Conservation (phyloP, 2,888 invertebrate genomes). For the Gastrophysa polygoni region DNA sequence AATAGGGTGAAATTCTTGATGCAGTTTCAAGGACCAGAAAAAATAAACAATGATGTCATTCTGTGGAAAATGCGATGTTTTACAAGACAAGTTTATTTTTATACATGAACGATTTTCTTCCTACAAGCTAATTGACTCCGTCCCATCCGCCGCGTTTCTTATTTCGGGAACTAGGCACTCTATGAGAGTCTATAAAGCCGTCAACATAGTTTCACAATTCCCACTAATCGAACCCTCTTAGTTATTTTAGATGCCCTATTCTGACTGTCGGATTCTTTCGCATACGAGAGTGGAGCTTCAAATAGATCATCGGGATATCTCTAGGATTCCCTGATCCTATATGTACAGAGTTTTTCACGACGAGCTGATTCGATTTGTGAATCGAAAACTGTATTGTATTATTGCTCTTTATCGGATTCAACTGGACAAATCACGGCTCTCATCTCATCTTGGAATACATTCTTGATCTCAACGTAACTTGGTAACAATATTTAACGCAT, state of each 20-base stretch:
- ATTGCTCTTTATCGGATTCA: too few species aligned
- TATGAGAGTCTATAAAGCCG: constrained; percentile 34
- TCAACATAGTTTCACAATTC: constrained; percentile 34
- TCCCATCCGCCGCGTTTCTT: not conserved
- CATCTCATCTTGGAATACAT: too few species aligned
- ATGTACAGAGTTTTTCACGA: too few species aligned
- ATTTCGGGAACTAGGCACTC: constrained; percentile 21
- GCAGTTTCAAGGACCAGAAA: not conserved
- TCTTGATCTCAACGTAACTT: too few species aligned
- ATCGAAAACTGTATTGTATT: too few species aligned
- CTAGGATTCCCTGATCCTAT: too few species aligned
- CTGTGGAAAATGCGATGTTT: not conserved
- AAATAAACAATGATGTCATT: not conserved
- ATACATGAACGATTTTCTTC: not conserved
- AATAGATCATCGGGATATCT: too few species aligned
- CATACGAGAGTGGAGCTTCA: not conserved
- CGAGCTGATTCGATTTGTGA: too few species aligned
- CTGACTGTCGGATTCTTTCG: constrained; percentile 8
- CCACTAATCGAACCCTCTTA: constrained; percentile 26
- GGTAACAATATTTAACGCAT: too few species aligned
- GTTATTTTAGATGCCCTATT: constrained; percentile 19
- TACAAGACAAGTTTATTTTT: not conserved
- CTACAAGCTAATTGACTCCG: not conserved
- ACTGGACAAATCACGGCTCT: too few species aligned
- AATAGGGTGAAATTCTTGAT: not conserved